Percentiles rank a stretch among this genome's conserved stretches.
These are phyloP conservation scores for Trichacis sp. DNA, from an alignment of 2,888 invertebrate genomes.

Conservation along the genomic window DNA sequence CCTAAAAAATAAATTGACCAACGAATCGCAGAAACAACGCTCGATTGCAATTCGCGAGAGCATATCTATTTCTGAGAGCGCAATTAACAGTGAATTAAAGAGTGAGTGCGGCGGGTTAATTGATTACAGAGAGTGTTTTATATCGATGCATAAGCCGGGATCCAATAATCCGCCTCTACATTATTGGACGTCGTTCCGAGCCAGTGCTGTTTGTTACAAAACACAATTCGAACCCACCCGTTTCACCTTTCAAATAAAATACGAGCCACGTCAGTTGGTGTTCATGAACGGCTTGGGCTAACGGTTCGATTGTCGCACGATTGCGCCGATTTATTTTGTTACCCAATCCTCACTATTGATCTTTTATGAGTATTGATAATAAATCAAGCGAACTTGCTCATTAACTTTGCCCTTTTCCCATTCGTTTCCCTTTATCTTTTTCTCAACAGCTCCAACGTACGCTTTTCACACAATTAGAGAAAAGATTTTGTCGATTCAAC, in stretches of 20 bases:
- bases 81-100: conserved; percentile 45
- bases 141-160: conserved; percentile 49
- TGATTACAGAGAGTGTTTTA: conserved; percentile 61
- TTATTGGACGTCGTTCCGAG: conserved; percentile 51
- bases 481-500: too few relatives aligned
- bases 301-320: conserved; percentile 62
- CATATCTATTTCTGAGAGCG: conserved; percentile 31
- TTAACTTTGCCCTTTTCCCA: too few relatives aligned
- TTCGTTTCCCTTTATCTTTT: too few relatives aligned
- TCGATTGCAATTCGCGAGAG: conserved; percentile 5
- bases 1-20: too few relatives aligned
- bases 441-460: too few relatives aligned
- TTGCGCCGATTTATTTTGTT: conserved; percentile 51
- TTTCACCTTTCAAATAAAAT: conserved; percentile 64
- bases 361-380: conserved; percentile 48
- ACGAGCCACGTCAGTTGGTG: conserved; percentile 60
- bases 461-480: too few relatives aligned
- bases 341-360: conserved; percentile 45
- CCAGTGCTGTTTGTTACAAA: conserved; percentile 61
- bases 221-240: conserved; percentile 55
- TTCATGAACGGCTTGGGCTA: conserved; percentile 61
- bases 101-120: conserved; percentile 52
- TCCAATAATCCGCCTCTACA: conserved; percentile 62
- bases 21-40: too few relatives aligned
- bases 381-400: conserved; percentile 47